These are phyloP conservation scores for Ispidina lecontei DNA, from an alignment of 2,797 vertebrate species.

Conservation along the genomic window DNA sequence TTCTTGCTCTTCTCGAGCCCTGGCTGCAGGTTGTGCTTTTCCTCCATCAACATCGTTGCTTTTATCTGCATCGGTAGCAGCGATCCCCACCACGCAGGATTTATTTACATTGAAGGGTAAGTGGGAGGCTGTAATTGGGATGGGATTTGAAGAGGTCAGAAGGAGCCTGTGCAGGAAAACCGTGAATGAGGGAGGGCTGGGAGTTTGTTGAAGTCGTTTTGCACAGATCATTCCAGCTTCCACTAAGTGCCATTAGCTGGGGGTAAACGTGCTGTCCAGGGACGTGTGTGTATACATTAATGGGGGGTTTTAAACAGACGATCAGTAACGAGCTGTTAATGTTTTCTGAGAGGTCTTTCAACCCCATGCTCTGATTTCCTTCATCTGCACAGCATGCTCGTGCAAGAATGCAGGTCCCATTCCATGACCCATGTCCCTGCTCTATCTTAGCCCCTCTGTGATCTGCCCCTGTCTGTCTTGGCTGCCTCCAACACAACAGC, in stretches of 20 bases:
- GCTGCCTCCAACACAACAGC: not conserved
- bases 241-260: conserved; percentile 43
- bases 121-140: conserved; percentile 65
- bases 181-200: conserved; percentile 34
- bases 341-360: conserved; percentile 39
- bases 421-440: not conserved
- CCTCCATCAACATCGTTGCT: not conserved
- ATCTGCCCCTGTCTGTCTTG: not conserved
- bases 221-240: conserved; percentile 18
- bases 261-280: conserved; percentile 11
- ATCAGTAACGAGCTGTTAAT: conserved; percentile 65
- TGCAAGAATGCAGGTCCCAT: not conserved
- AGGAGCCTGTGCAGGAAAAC: conserved; percentile 20
- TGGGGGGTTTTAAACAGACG: conserved; percentile 44
- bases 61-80: conserved; percentile 40
- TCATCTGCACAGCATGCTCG: accelerated
- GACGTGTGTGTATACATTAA: conserved; percentile 33
- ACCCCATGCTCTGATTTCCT: not conserved
- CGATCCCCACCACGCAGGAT: not conserved
- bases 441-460: not conserved
- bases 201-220: not conserved
- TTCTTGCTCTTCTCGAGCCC: not conserved
- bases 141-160: conserved; percentile 66
- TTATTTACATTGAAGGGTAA: conserved; percentile 59
- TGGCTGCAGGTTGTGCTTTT: not conserved